Evolutionary conservation across 37 sponge, comb jelly and placozoan genomes (phyloP), one percentile per base, ranked within the genome.

Genomic region (Axinella damicornis): DNA sequence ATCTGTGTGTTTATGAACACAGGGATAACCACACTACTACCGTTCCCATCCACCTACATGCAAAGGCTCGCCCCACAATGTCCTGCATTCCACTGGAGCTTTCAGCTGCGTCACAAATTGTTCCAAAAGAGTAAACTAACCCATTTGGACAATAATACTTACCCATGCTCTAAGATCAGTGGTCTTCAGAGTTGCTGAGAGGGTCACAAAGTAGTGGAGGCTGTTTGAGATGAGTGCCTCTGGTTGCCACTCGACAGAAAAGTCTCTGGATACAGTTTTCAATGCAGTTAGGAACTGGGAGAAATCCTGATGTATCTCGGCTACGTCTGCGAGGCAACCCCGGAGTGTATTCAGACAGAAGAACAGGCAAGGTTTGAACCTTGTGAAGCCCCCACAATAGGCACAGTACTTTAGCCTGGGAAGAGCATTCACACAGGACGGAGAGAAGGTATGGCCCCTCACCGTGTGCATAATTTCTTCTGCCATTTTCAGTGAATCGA

Each of bases 251-350:
- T 69, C 22, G 9, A 12, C 28, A 25, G 69, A 22, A 15, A 84
- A 33, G 54, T 65, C 53, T 2, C 41, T 30, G 5, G 85, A 53
- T 1, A 77, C 55, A 57, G 20, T 35, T 15, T 52, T 46, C 25
- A 85, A 70, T 0, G 36, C 30, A 22, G 66, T 40, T 14, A 41
- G 55, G 0, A 85, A 31, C 27, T 13, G 39, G 9, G 6, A 22
- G 46, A 86, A 79, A 17, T 79, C 72, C 20, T 27, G n/a, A 22
- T 72, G 64, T 18, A 86, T 25, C 9, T 78, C 87, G 4, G 80
- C 79, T 0, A 86, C 17, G 55, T 88, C 89, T 13, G 73, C 77
- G 14, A 88, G 33, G 77, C 89, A 88, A n/a, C 89, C 89, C 16
- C 75, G 32, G 21, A 88, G 38, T 0, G 71, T 69, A 53, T 88